Evolutionary conservation across 1,140 invertebrate species (phyloP).

Genomic region (Globodera rostochiensis): DNA sequence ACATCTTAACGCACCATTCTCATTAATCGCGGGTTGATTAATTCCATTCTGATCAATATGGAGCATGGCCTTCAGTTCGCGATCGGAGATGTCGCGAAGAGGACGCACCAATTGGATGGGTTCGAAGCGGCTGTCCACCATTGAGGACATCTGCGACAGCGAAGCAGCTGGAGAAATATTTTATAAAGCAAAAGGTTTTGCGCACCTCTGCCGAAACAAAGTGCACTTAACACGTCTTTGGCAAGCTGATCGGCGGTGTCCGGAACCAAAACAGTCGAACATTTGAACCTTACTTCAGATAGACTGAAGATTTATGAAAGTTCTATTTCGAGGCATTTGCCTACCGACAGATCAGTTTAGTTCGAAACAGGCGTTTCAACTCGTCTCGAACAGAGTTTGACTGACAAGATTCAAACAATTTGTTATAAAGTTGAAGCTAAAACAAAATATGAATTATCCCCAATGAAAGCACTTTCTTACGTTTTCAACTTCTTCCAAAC

Average conservation of each 20-base stretch:
- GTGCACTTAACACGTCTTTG: constrained; percentile 11
- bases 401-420: constrained; percentile 9
- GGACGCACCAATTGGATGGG: constrained; percentile 24
- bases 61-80: not conserved
- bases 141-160: constrained; percentile 12
- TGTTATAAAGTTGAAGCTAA: not conserved
- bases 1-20: not conserved
- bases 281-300: not conserved
- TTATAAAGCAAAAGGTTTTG: not conserved
- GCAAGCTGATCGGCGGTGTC: constrained; percentile 23
- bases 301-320: not conserved
- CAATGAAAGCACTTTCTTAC: too few relatives aligned
- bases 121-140: not conserved
- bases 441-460: not conserved
- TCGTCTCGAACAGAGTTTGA: constrained; percentile 14
- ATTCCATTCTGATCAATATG: constrained; percentile 12
- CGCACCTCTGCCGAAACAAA: constrained; percentile 23
- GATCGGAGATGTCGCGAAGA: constrained; percentile 18
- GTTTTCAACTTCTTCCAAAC: too few relatives aligned
- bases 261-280: constrained; percentile 7
- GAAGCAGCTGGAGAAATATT: not conserved
- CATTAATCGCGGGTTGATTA: not conserved
- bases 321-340: not conserved
- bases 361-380: constrained; percentile 12
- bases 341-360: constrained; percentile 1